Base-by-base conservation (phyloP, 35 echinoderm and acorn worm genomes). In the Ophiothrix spiculata region DNA sequence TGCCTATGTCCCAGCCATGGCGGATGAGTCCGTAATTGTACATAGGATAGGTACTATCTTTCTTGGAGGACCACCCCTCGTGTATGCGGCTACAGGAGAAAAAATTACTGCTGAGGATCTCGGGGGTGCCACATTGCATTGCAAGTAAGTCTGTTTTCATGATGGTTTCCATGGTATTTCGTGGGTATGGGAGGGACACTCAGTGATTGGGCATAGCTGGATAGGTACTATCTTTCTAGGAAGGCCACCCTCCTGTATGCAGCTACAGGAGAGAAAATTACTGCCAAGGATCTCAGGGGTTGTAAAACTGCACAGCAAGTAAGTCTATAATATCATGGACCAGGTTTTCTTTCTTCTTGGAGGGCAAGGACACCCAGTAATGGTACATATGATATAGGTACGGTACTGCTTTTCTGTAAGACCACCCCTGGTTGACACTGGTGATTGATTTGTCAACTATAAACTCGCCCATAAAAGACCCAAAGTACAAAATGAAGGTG, bases 201-300 rank as follows among this genome's bases (percentile, higher is more conserved):
- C n/a, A n/a, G n/a, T n/a, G n/a, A n/a, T n/a, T n/a, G n/a, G n/a
- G n/a, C n/a, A n/a, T n/a, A n/a, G n/a, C n/a, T n/a, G 23, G 19
- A n/a, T n/a, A n/a, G n/a, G n/a, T 75, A 98, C 91, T 49, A 98
- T 98, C 75, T 98, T 98, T 56, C 80, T 97, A 32, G 95, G 91
- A 33, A 91, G 95, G 21, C 95, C 95, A 35, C 95, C 95, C 77
- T 98, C 16, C 91, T 98, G 16, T 87, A 84, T 34, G 95, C 95
- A 38, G 95, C 95, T 11, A 98, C 92, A 1, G 95, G 95, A 41
- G 95, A 98, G 83, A 87, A 38, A 31, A 88, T 98, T 17, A 82
- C 88, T 19, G 17, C 95, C 14, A 91, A 98, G 74, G 79, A 94
- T 3, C 86, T 98, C n/a, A 1, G 95, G 95, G 21, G 95, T 91